Evolutionary conservation across 1,140 invertebrate genomes (phyloP), one percentile per base, ranked within the genome.

Genomic region (Aphidius gifuensis): DNA sequence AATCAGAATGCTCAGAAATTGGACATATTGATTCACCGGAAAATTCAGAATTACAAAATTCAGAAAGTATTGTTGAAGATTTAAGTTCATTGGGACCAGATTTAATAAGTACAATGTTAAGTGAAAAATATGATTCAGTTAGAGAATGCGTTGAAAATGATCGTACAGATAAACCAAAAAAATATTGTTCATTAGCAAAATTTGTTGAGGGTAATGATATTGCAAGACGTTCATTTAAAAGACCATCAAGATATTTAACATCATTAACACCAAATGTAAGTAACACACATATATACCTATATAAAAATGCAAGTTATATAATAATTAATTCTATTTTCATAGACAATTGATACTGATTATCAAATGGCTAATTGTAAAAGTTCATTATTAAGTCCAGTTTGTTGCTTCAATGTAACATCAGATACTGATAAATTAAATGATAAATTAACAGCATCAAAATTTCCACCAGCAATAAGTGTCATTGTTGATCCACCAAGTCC

Each of bases 171-270:
- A 75, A 82, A 66, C 85, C 87, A 54, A 83, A 84, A 50, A 86
- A 85, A 67, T 89, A 87, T 74, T 89, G 88, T 70, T 89, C 88
- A 72, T 78, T 91, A 67, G 89, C 89, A 6, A 85, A 90, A 66
- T 91, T 91, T 70, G 88, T 87, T 63, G 90, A 91, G 79, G 89
- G 89, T 43, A 91, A 85, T 73, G 90, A 92, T 72, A 92, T 92
- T 61, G 89, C 87, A 2, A 84, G 88, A 54, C 85, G 85, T 71
- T 92, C 90, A 5, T 89, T 91, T 70, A 88, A 88, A 69, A 84
- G 81, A 32, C 64, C 65, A 9, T 47, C 60, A 1, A 70, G 54
- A 61, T 70, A 64, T 54, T 53, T 64, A 5, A 66, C 66, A 46
- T 61, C 58, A 11, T 49, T 57, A 21, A 58, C 60, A 45, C 68